These are phyloP conservation scores for Halcyon senegalensis DNA, from an alignment of 2,113 vertebrate species.

Conservation along the genomic window DNA sequence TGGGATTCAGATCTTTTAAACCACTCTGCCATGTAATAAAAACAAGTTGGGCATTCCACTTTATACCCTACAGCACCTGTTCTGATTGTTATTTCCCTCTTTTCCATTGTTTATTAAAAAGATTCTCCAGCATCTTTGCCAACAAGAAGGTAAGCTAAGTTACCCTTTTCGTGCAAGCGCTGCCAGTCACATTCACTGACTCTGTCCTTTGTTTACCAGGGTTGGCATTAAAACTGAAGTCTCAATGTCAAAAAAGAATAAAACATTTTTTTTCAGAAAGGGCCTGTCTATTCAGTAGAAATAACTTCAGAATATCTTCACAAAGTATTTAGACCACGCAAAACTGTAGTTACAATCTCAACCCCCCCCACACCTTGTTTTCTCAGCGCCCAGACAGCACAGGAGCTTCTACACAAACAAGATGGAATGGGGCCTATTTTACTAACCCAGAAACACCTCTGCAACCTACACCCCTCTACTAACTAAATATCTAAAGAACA, in stretches of 20 bases:
- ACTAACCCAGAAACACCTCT: neutral
- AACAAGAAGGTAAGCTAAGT: neutral
- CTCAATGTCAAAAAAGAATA: neutral
- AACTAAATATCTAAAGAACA: neutral
- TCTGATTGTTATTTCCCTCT: neutral
- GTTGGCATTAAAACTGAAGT: neutral
- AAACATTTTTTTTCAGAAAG: neutral
- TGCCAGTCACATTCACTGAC: neutral
- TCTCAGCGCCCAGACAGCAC: neutral
- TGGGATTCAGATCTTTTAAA: neutral
- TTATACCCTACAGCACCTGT: neutral
- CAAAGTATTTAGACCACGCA: rapidly evolving
- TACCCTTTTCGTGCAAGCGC: neutral
- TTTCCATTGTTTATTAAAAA: neutral
- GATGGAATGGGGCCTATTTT: neutral
- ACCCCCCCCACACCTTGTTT: neutral
- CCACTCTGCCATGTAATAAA: neutral
- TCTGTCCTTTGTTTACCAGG: neutral
- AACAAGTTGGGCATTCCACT: neutral
- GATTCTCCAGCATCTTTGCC: constrained; percentile 11
- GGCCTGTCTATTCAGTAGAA: neutral
- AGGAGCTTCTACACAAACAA: neutral
- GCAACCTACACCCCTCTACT: neutral
- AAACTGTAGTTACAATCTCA: neutral
- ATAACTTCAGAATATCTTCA: neutral